phyloP scores from a whole-genome alignment of 1,140 invertebrate genomes.

The Kradibia gibbosae region DNA sequence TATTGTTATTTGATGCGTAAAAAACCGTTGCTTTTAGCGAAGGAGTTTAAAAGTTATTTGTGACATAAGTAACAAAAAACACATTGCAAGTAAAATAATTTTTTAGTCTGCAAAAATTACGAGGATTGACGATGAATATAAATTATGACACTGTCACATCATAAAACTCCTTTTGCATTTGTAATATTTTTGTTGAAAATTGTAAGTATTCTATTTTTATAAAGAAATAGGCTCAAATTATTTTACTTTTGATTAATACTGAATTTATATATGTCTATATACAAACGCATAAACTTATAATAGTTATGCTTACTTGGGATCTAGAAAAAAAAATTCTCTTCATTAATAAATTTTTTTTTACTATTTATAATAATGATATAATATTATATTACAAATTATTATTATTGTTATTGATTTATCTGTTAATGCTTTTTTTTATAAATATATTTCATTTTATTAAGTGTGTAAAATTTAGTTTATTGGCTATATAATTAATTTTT shows the following conservation, averaged over 20 bases:
- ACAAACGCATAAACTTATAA: slow-evolving; percentile 27
- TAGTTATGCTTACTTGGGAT: slow-evolving; percentile 36
- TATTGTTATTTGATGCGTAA: slow-evolving; percentile 41
- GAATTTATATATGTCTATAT: slow-evolving; percentile 33
- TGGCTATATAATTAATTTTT: not conserved
- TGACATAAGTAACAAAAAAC: not conserved
- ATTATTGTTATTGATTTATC: not conserved
- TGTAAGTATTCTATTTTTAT: slow-evolving; percentile 40
- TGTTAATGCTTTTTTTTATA: not conserved
- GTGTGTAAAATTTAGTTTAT: slow-evolving; percentile 10
- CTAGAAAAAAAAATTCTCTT: slow-evolving; percentile 36
- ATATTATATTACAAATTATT: too few relatives aligned
- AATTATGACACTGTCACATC: slow-evolving; percentile 30
- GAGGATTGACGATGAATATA: slow-evolving; percentile 10
- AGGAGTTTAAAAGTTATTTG: slow-evolving; percentile 33
- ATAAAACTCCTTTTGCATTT: slow-evolving; percentile 42
- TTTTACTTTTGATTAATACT: slow-evolving; percentile 34
- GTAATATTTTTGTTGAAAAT: slow-evolving; percentile 32
- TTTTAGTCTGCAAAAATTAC: slow-evolving; percentile 2
- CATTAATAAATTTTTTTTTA: not conserved
- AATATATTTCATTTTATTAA: slow-evolving; percentile 1
- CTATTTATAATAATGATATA: not conserved
- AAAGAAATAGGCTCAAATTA: slow-evolving; percentile 26
- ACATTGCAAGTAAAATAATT: not conserved
- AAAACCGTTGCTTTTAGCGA: slow-evolving; percentile 37